Percentiles rank a stretch among this genome's conserved stretches.
phyloP scores from a whole-genome alignment of 2,888 invertebrate species.

The Yponomeuta cagnagella region DNA sequence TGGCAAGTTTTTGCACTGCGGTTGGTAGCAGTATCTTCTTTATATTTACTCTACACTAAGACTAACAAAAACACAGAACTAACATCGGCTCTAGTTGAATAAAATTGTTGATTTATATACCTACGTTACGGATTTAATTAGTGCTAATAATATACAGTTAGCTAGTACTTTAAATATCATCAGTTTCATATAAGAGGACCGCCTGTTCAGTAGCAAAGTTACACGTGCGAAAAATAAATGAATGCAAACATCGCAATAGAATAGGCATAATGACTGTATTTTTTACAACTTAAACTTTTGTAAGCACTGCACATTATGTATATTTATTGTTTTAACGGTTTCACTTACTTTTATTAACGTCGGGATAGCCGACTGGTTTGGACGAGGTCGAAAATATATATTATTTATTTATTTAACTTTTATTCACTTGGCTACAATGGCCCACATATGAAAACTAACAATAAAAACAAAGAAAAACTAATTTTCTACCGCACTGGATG shows the following conservation, averaged over 20 bases:
- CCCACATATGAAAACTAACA: too few relatives aligned
- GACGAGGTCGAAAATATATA: too few relatives aligned
- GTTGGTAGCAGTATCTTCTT: not conserved
- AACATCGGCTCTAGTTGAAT: conserved; percentile 3
- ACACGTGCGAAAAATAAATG: not conserved
- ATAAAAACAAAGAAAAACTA: too few relatives aligned
- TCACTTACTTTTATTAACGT: too few relatives aligned
- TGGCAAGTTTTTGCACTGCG: not conserved
- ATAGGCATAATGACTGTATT: not conserved
- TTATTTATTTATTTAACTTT: too few relatives aligned
- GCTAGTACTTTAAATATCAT: not conserved
- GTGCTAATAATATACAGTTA: conserved; percentile 10
- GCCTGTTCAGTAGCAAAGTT: not conserved
- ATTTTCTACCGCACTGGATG: too few relatives aligned
- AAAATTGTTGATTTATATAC: not conserved
- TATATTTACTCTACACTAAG: not conserved
- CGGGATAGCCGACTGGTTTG: too few relatives aligned
- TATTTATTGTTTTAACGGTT: too few relatives aligned
- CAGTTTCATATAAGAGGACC: not conserved
- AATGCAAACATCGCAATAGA: not conserved
- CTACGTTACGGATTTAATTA: conserved; percentile 1
- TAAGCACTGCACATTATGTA: too few relatives aligned
- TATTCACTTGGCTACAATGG: too few relatives aligned
- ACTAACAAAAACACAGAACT: not conserved
- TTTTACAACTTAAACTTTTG: too few relatives aligned